Percentiles rank a stretch among this genome's conserved stretches.
phyloP scores from a whole-genome alignment of 64 coral and sea anemone species.

The Actinia equina region DNA sequence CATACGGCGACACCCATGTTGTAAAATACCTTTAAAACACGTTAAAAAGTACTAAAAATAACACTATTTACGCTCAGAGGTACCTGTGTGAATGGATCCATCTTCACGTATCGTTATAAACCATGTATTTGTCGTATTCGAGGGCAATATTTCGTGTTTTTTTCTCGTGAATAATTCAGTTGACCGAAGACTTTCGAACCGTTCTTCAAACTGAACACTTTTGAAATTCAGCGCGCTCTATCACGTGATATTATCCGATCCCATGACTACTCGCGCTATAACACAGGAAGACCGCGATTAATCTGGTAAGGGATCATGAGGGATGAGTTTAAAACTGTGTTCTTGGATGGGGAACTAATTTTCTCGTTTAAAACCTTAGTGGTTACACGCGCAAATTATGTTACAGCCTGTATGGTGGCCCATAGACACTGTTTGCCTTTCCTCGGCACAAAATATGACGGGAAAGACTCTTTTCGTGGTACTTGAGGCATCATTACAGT shows the following conservation, averaged over 20 bases:
- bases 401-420: too few species aligned
- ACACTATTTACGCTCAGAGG: neutral
- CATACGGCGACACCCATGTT: neutral
- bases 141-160: neutral
- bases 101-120: neutral
- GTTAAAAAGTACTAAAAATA: neutral
- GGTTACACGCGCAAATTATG: too few species aligned
- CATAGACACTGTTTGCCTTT: too few species aligned
- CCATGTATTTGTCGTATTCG: neutral
- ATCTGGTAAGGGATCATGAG: too few species aligned
- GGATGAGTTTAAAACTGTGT: too few species aligned
- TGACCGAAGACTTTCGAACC: constrained; percentile 6
- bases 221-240: constrained; percentile 7
- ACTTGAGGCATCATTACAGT: too few species aligned
- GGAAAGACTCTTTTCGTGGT: too few species aligned
- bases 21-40: neutral
- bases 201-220: constrained; percentile 23
- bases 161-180: neutral
- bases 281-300: neutral
- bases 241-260: constrained; percentile 4
- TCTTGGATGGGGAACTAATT: too few species aligned
- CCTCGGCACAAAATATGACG: too few species aligned
- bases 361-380: too few species aligned
- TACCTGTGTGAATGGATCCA: constrained; percentile 12
- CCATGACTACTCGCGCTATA: neutral